Evolutionary conservation across 2,797 vertebrate species (phyloP), one percentile per base, ranked within the genome.

Genomic region (Aulostomus chinensis): DNA sequence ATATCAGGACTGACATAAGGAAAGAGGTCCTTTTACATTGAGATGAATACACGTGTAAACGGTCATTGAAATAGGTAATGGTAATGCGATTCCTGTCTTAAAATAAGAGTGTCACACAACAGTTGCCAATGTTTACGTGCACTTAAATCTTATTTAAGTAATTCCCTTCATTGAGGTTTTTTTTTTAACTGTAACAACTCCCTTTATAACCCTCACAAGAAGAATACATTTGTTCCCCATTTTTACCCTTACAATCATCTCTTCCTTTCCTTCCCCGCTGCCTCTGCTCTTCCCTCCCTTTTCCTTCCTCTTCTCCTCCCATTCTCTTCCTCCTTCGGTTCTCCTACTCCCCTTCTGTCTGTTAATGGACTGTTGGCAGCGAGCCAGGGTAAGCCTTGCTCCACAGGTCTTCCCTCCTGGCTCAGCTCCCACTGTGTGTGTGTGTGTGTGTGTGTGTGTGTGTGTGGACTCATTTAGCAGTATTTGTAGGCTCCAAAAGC

Each of bases 321-420:
- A 29, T 60, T 33, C 30, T 60, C 12, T 25, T 61, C 14, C 10
- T 46, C 11, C 12, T 46, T 38, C 17, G 10, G 3, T 39, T 47
- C 60, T 52, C 43, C 45, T 41, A 16, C 61, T 69, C 58, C 40
- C 62, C 41, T 57, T 43, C 35, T 2, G 29, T 45, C 60, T 77
- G 79, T 87, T 76, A 85, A 86, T 71, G 64, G 78, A 73, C 63
- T 35, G 47, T 59, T 88, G 88, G 90, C 91, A 69, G 63, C 15
- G 17, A 53, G 81, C 87, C 91, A 91, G 78, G 76, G 85, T 74
- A 74, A 90, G 83, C 86, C 78, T 85, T 83, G 56, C 65, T 72
- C 73, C 45, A 52, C 61, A 81, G 89, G 90, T 89, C 87, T 91
- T 88, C 85, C 89, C 89, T 75, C 70, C 81, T 92, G 91, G 90